These are phyloP conservation scores for Phylloscopus collybita DNA, from an alignment of 2,797 vertebrate species.

Conservation along the genomic window DNA sequence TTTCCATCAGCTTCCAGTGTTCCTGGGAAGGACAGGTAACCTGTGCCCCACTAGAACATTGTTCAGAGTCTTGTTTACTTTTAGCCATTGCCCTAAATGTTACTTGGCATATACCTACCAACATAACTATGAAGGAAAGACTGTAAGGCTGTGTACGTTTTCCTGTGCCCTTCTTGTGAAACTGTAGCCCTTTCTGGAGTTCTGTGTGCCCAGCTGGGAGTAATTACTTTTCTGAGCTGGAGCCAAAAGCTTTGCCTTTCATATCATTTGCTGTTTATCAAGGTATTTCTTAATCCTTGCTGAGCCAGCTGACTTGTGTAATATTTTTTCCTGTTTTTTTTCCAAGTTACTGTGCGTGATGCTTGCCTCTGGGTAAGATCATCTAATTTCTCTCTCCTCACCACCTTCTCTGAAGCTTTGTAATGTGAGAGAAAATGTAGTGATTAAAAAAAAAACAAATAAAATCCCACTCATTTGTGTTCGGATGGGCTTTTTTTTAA, in stretches of 20 bases:
- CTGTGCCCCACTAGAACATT: background rate
- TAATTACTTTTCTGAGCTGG: constrained; percentile 57
- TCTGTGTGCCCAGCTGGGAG: constrained; percentile 57
- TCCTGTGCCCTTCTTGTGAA: constrained; percentile 39
- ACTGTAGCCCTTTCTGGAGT: constrained; percentile 18
- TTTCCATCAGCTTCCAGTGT: background rate
- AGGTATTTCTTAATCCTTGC: constrained; percentile 70
- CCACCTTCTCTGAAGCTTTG: constrained; percentile 23
- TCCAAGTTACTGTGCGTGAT: background rate
- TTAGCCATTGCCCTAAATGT: background rate
- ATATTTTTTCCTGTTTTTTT: constrained; percentile 43
- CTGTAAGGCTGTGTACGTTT: constrained; percentile 20
- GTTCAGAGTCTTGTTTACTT: background rate
- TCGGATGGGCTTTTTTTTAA: background rate
- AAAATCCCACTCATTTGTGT: background rate
- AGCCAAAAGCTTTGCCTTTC: constrained; percentile 65
- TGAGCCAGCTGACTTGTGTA: constrained; percentile 60
- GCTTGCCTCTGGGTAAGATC: constrained; percentile 52
- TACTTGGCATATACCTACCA: background rate
- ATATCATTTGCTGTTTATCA: constrained; percentile 71
- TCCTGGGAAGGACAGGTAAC: background rate
- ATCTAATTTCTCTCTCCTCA: background rate
- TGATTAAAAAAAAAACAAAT: background rate
- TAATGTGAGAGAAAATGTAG: background rate
- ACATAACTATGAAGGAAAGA: background rate